phyloP scores from a whole-genome alignment of 2,888 invertebrate genomes.

The Hemicrepidius hirtus region DNA sequence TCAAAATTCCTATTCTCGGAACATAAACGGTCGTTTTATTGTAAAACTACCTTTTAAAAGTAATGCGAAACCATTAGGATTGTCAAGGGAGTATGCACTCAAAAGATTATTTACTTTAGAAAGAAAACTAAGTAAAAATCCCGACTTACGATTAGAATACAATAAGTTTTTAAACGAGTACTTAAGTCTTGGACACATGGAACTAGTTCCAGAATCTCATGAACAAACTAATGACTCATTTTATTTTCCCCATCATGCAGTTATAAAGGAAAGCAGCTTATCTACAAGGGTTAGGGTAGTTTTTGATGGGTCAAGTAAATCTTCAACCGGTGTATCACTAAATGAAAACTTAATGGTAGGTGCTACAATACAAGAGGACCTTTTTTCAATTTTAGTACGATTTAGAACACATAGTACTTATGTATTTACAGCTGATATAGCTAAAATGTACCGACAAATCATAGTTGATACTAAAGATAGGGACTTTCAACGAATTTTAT shows the following conservation, averaged over 20 bases:
- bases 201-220: not conserved
- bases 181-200: not conserved
- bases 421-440: constrained; percentile 28
- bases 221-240: not conserved
- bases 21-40: no score
- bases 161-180: not conserved
- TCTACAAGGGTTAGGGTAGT: constrained; percentile 24
- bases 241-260: constrained; percentile 28
- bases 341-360: constrained; percentile 31
- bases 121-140: not conserved
- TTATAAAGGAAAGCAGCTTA: not conserved
- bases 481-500: constrained; percentile 31
- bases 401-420: constrained; percentile 26
- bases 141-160: not conserved
- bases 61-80: not conserved
- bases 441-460: constrained; percentile 39
- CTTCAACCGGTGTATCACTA: constrained; percentile 12
- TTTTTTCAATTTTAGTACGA: constrained; percentile 28
- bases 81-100: not conserved
- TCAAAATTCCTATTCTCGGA: no score
- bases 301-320: constrained; percentile 20
- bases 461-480: not conserved
- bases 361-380: constrained; percentile 27
- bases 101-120: not conserved
- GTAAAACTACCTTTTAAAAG: no score